Percentiles rank a stretch among this genome's conserved stretches.
Conservation (phyloP, 2,797 vertebrate species). For the Syndactyla subalaris region DNA sequence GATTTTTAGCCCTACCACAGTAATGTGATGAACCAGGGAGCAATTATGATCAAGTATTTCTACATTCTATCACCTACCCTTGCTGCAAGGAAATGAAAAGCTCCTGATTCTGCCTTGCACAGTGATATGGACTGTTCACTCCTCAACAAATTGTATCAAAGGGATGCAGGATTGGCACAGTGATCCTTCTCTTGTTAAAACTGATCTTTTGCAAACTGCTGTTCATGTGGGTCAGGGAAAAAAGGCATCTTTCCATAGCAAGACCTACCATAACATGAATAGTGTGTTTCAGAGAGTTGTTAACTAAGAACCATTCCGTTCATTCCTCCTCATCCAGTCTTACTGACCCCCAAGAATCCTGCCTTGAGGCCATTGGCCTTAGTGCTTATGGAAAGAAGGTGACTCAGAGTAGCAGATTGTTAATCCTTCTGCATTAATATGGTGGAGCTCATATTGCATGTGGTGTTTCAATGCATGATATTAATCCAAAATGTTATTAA, state of each 20-base stretch:
- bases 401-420: not conserved
- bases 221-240: too few species aligned
- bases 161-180: not conserved
- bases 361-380: not conserved
- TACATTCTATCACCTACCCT: not conserved
- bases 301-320: not conserved
- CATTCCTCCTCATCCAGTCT: accelerated
- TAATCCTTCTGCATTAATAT: not conserved
- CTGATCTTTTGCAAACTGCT: not conserved
- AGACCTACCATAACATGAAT: not conserved
- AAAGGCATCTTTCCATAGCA: too few species aligned
- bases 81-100: not conserved
- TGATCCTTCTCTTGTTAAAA: not conserved
- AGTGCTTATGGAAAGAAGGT: accelerated
- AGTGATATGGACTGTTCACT: not conserved
- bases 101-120: not conserved
- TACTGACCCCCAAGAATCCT: not conserved
- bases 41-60: not conserved
- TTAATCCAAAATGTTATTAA: not conserved
- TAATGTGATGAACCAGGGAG: not conserved
- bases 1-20: not conserved
- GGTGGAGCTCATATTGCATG: not conserved
- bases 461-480: not conserved
- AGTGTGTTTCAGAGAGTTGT: not conserved
- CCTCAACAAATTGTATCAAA: not conserved